Evolutionary conservation across 1,140 invertebrate genomes (phyloP).

Genomic region (Argopecten irradians): DNA sequence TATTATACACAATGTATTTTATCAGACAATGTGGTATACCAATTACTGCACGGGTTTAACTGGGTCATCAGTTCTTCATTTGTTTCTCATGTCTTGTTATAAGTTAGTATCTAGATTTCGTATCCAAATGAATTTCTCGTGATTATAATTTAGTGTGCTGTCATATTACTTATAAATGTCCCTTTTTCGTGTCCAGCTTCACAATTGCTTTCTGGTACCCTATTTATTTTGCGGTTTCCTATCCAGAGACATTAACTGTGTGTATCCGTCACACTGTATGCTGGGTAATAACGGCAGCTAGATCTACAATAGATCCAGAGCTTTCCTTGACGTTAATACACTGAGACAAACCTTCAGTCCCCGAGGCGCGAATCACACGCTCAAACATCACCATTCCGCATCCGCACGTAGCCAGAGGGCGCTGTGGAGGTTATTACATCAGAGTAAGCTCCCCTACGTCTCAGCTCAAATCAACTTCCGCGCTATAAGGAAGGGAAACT

Average conservation of each 20-base stretch:
- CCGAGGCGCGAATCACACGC: background rate
- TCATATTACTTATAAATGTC: too few relatives aligned
- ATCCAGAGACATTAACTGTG: background rate
- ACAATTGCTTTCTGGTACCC: too few relatives aligned
- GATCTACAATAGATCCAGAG: background rate
- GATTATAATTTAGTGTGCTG: too few relatives aligned
- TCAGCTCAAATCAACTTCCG: background rate
- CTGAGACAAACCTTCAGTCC: background rate
- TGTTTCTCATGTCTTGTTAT: too few relatives aligned
- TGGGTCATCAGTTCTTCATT: too few relatives aligned
- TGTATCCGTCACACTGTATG: background rate
- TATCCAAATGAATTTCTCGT: too few relatives aligned
- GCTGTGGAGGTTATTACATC: conserved; percentile 7
- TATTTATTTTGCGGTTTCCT: too few relatives aligned
- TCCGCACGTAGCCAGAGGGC: background rate
- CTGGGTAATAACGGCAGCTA: background rate
- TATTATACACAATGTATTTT: too few relatives aligned
- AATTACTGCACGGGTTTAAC: too few relatives aligned
- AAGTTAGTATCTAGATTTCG: too few relatives aligned
- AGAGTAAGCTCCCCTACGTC: conserved; percentile 12
- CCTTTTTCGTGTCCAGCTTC: too few relatives aligned
- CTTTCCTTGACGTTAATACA: background rate
- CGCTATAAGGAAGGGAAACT: background rate
- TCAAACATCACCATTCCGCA: background rate
- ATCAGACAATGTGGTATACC: too few relatives aligned